Conservation (phyloP, 2,113 vertebrate species). For the Sylvietta virens region DNA sequence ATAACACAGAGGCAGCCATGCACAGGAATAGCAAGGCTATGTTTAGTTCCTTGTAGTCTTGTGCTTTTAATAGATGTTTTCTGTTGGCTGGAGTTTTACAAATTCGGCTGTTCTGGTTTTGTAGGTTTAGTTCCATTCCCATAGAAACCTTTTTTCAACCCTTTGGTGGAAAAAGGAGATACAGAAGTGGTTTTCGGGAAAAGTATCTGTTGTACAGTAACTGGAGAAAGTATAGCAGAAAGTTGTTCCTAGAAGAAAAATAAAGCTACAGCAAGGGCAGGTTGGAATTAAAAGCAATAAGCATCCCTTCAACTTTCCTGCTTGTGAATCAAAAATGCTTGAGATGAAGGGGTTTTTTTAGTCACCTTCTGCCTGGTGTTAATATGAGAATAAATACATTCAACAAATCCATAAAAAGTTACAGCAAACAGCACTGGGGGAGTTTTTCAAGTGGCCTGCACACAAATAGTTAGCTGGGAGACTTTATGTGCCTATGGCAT, state of each 20-base stretch:
- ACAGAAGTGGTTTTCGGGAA: not conserved
- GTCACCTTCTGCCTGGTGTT: not conserved
- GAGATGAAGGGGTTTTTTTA: not conserved
- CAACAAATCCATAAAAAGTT: not conserved
- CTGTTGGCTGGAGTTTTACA: not conserved
- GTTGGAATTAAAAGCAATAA: not conserved
- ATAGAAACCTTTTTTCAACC: not conserved
- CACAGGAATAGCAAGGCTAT: not conserved
- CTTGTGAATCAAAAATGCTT: not conserved
- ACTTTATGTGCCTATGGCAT: not conserved
- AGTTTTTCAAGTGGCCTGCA: not conserved
- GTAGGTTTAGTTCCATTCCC: not conserved
- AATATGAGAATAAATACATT: not conserved
- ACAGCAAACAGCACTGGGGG: not conserved
- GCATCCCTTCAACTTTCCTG: not conserved
- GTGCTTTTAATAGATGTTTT: not conserved
- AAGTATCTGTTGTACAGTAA: not conserved
- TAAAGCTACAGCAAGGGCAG: not conserved
- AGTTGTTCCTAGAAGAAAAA: not conserved
- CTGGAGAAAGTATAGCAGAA: not conserved
- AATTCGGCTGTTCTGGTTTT: not conserved
- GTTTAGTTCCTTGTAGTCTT: not conserved
- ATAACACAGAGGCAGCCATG: rapidly evolving
- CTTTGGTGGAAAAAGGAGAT: not conserved
- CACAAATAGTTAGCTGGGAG: not conserved